Conservation (phyloP, 2,888 invertebrate species). For the Venustoraphidia nigricollis region DNA sequence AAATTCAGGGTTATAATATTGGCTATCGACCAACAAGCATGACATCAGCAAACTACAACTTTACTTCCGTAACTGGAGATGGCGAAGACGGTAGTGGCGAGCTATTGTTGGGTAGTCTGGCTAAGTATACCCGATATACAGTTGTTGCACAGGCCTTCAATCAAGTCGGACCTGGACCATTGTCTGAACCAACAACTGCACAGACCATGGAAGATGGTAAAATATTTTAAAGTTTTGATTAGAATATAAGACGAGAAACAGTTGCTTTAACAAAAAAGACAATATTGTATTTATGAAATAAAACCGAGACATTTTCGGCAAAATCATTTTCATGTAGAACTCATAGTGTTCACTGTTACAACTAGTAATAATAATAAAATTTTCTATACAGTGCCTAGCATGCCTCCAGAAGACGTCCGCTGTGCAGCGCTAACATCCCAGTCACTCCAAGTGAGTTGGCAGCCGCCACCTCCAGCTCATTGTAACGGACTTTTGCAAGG, state of each 20-base stretch:
- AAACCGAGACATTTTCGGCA: too few species aligned
- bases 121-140: slow-evolving; percentile 50
- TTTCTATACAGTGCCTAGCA: slow-evolving; percentile 47
- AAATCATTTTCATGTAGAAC: too few species aligned
- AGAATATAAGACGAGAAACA: too few species aligned
- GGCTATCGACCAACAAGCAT: slow-evolving; percentile 41
- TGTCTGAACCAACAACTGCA: slow-evolving; percentile 48
- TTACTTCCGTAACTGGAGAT: slow-evolving; percentile 50
- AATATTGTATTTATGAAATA: too few species aligned
- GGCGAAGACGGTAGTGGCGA: slow-evolving; percentile 53
- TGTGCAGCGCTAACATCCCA: slow-evolving; percentile 61
- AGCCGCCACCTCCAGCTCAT: slow-evolving; percentile 55
- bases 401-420: slow-evolving; percentile 61
- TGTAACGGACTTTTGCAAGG: slow-evolving; percentile 65
- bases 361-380: not conserved
- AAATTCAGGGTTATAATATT: slow-evolving; percentile 49
- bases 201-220: slow-evolving; percentile 62
- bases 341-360: too few species aligned
- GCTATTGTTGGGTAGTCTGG: slow-evolving; percentile 41
- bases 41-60: slow-evolving; percentile 43
- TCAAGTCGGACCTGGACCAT: slow-evolving; percentile 56
- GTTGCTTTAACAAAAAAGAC: too few species aligned
- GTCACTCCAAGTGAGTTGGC: slow-evolving; percentile 66
- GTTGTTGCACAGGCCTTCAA: slow-evolving; percentile 60
- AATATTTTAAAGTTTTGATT: slow-evolving; percentile 7